Conservation (phyloP, 2,797 vertebrate species). For the Dermochelys coriacea region DNA sequence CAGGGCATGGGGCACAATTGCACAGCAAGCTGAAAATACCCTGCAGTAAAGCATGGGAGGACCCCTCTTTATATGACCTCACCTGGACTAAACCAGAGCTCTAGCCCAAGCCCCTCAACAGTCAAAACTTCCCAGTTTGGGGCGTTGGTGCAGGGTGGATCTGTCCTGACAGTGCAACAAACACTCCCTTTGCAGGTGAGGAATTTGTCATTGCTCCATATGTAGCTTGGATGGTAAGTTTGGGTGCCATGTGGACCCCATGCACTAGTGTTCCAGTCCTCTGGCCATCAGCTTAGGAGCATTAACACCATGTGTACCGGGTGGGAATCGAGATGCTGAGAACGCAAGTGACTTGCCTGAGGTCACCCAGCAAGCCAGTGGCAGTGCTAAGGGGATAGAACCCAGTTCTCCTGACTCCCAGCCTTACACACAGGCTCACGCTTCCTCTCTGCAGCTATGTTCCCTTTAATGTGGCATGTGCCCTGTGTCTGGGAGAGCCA, state of each 20-base stretch:
- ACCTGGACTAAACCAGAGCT: background rate
- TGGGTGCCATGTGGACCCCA: background rate
- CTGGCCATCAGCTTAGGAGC: background rate
- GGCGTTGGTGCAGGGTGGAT: background rate
- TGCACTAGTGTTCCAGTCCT: background rate
- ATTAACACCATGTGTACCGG: background rate
- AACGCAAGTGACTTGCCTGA: background rate
- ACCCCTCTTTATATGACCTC: background rate
- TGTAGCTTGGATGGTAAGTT: background rate
- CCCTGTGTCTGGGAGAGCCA: background rate
- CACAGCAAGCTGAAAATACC: background rate
- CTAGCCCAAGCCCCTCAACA: too few species aligned
- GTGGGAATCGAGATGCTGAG: background rate
- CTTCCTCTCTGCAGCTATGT: background rate
- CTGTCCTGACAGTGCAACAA: background rate
- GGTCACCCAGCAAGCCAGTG: background rate
- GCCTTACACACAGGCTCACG: background rate
- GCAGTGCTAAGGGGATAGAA: too few species aligned
- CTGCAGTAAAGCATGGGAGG: background rate
- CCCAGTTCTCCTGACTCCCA: background rate
- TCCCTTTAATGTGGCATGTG: background rate
- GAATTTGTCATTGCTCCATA: background rate
- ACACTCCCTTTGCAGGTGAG: background rate
- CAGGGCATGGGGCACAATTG: background rate
- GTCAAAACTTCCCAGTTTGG: background rate